A percentile compares a stretch with the other conserved stretches of the same genome.
phyloP scores from a whole-genome alignment of 1,140 invertebrate genomes.

The Whitmania pigra region DNA sequence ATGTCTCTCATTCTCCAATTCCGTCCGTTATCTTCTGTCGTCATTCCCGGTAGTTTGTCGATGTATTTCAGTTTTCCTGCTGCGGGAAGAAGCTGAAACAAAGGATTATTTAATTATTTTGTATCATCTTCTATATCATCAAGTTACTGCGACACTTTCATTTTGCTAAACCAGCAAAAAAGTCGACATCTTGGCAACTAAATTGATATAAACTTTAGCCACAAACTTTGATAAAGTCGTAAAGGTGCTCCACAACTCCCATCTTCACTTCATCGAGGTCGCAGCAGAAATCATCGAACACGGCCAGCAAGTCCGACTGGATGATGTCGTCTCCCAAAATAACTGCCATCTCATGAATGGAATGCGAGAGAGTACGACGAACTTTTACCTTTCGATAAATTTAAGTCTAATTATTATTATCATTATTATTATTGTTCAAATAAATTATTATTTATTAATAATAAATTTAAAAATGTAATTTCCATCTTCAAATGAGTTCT shows the following conservation, averaged over 20 bases:
- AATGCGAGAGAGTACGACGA: conserved; percentile 58
- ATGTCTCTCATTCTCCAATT: conserved; percentile 9
- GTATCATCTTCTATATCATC: too few species aligned
- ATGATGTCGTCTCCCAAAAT: conserved; percentile 62
- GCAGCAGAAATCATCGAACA: conserved; percentile 63
- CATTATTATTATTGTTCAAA: too few species aligned
- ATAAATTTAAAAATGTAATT: background rate
- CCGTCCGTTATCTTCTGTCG: background rate
- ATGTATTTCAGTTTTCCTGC: background rate
- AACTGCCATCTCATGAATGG: conserved; percentile 62
- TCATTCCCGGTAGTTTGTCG: background rate
- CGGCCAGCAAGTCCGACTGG: conserved; percentile 56
- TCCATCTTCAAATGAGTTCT: background rate
- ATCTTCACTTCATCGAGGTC: conserved; percentile 67
- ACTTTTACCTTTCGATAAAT: conserved; percentile 56
- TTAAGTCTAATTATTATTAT: background rate
- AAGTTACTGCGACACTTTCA: too few species aligned
- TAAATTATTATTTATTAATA: too few species aligned
- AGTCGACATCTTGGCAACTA: background rate
- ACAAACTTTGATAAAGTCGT: conserved; percentile 54
- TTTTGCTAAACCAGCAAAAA: background rate
- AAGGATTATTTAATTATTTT: too few species aligned
- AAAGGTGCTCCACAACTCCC: conserved; percentile 58
- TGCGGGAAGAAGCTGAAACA: background rate
- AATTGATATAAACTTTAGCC: background rate